phyloP scores from a whole-genome alignment of 35 echinoderm and acorn worm genomes.

The Ophioderma brevispina region DNA sequence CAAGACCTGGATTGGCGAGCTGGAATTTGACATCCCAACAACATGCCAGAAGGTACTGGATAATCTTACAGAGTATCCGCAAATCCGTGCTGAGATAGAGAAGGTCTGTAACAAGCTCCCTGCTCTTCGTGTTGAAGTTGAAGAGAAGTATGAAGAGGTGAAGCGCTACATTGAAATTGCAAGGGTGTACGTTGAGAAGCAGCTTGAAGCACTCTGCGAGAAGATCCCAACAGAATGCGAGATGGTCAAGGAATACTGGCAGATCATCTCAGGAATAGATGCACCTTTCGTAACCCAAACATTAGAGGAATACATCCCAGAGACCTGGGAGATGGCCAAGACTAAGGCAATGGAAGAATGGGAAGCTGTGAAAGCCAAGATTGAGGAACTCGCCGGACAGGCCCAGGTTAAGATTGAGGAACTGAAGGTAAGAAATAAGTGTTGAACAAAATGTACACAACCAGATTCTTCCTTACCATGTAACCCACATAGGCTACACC shows the following conservation, averaged over 20 bases:
- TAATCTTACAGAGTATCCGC: background rate
- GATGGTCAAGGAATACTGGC: background rate
- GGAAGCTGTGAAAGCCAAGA: background rate
- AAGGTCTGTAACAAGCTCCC: background rate
- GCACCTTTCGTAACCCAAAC: background rate
- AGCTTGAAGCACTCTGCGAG: background rate
- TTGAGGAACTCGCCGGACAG: background rate
- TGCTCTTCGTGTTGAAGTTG: background rate
- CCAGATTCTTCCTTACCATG: no score
- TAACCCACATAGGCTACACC: no score
- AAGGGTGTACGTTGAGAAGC: constrained; percentile 16
- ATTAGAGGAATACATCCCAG: background rate
- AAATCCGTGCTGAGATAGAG: background rate
- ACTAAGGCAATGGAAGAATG: constrained; percentile 9
- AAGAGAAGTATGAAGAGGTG: constrained; percentile 36
- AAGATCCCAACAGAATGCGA: background rate
- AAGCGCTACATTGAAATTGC: constrained; percentile 29
- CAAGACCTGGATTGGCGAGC: background rate
- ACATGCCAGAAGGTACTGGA: background rate
- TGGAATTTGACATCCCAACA: background rate
- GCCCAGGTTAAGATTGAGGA: constrained; percentile 13
- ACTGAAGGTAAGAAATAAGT: background rate
- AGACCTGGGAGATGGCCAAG: background rate
- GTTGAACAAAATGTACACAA: no score
- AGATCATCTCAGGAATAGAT: background rate